These are phyloP conservation scores for Coptodon rendalli DNA, from an alignment of 2,113 vertebrate species.

Conservation along the genomic window DNA sequence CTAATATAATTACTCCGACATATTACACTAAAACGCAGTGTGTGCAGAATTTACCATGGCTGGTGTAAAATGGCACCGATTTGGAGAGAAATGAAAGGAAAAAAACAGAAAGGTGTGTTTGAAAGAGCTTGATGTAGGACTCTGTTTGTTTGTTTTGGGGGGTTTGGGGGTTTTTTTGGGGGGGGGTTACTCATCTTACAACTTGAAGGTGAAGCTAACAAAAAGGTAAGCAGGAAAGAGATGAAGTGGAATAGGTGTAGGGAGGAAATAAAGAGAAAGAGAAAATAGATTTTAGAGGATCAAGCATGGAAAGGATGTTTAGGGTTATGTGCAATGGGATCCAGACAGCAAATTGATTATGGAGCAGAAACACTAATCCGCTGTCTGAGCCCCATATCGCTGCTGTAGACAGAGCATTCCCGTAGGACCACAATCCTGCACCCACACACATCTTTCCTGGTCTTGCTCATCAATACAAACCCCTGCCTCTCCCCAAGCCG, in stretches of 20 bases:
- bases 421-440: constrained; percentile 41
- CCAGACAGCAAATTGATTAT: constrained; percentile 65
- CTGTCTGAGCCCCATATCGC: constrained; percentile 52
- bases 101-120: neutral
- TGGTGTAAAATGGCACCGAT: neutral
- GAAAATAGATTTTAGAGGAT: neutral
- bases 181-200: neutral
- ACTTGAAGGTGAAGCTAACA: constrained; percentile 12
- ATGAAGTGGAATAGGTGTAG: neutral
- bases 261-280: neutral
- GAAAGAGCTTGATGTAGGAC: neutral
- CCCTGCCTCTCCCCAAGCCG: neutral
- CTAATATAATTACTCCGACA: constrained; percentile 14
- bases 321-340: constrained; percentile 39
- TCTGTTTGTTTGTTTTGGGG: neutral
- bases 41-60: neutral
- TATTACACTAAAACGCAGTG: constrained; percentile 7
- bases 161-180: fast-evolving
- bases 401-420: constrained; percentile 37
- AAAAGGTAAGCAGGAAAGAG: neutral
- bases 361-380: constrained; percentile 62
- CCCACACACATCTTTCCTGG: constrained; percentile 44
- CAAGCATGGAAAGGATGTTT: constrained; percentile 36
- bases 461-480: constrained; percentile 42
- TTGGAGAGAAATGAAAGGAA: neutral